Conservation (phyloP, 2,113 vertebrate genomes). For the Riparia riparia region DNA sequence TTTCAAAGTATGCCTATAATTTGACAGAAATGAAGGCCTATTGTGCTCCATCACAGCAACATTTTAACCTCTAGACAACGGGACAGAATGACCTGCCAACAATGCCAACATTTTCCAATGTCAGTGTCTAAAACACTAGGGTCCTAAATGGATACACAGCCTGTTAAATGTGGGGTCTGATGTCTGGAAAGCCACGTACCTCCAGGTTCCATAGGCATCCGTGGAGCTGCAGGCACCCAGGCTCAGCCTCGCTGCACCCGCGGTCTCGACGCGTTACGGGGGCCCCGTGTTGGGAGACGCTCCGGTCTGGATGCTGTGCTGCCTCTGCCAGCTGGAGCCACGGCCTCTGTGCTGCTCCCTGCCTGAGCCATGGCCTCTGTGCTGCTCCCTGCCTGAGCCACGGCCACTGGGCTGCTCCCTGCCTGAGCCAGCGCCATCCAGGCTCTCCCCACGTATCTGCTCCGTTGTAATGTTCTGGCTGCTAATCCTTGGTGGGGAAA, state of each 20-base stretch:
- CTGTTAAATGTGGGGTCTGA: not conserved
- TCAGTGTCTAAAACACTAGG: not conserved
- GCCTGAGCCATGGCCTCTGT: not conserved
- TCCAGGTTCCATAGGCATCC: not conserved
- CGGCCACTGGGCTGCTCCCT: not conserved
- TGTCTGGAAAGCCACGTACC: not conserved
- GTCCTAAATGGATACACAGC: not conserved
- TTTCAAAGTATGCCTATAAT: conserved; percentile 54
- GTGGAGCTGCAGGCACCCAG: not conserved
- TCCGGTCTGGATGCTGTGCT: not conserved
- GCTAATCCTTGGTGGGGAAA: not conserved
- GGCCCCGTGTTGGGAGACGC: not conserved
- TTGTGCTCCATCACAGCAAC: conserved; percentile 37
- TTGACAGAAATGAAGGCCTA: conserved; percentile 24
- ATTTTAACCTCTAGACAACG: not conserved
- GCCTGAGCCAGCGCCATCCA: not conserved
- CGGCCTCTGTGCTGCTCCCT: not conserved
- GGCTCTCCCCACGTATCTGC: not conserved
- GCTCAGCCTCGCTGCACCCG: not conserved
- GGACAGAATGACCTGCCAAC: not conserved
- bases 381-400: not conserved
- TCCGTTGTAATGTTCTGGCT: not conserved
- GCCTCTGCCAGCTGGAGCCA: not conserved
- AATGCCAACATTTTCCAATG: not conserved
- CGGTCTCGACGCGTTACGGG: fast-evolving